Evolutionary conservation across 2,113 vertebrate genomes (phyloP).

Genomic region (Melanerpes aurifrons): DNA sequence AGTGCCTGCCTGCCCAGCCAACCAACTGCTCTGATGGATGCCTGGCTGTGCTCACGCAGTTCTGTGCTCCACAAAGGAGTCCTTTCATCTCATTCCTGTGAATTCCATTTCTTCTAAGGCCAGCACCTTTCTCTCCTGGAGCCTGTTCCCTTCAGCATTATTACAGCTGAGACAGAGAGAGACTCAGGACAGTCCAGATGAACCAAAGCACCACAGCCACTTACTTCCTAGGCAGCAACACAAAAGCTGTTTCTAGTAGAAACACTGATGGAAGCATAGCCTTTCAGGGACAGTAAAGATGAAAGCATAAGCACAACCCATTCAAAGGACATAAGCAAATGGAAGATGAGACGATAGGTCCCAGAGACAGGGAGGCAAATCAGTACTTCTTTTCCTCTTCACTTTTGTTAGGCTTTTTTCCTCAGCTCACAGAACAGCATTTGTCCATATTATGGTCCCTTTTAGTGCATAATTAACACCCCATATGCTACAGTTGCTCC

Average conservation of each 20-base stretch:
- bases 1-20: background rate
- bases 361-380: background rate
- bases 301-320: conserved; percentile 13
- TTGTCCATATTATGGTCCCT: background rate
- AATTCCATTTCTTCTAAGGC: conserved; percentile 7
- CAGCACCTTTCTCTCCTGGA: background rate
- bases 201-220: background rate
- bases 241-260: background rate
- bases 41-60: background rate
- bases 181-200: background rate
- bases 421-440: background rate
- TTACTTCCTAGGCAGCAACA: background rate
- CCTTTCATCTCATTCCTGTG: background rate
- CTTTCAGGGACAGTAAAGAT: background rate
- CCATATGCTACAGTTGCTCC: background rate
- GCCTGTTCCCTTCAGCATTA: background rate
- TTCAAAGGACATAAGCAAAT: conserved; percentile 21
- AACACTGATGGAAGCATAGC: background rate
- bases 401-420: background rate
- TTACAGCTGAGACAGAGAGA: background rate
- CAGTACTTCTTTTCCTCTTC: background rate
- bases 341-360: background rate
- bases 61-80: background rate
- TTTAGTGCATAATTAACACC: conserved; percentile 26
- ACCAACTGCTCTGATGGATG: background rate